Base-by-base conservation (phyloP, 1,140 invertebrate species). In the Drosophila lini region DNA sequence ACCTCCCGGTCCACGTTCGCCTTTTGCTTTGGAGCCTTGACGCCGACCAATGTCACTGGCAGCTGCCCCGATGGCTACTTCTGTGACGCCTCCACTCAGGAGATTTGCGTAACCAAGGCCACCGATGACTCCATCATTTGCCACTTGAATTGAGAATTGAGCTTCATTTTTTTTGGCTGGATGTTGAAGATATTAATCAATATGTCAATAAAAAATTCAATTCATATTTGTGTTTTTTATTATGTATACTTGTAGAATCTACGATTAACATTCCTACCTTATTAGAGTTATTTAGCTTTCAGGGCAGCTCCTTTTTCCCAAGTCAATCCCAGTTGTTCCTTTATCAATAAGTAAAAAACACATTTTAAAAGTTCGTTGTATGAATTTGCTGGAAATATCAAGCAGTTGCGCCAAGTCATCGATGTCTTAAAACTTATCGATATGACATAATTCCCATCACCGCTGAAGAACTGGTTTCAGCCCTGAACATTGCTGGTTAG, bases 1-100 rank as follows among this genome's bases (percentile, higher is more conserved):
- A 92, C 90, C 11, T 86, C 88, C 0, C 65, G 74, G 1, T 79
- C 58, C 8, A 92, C 90, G 4, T 92, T 92, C 40, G 68, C 81
- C 4, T 90, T 92, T 9, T 92, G 91, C 38, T 92, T 86, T 47
- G 91, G 91, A 5, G 81, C 90, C 32, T 61, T 62, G 2, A 78
- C 47, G 10, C 86, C 86, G 3, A 68, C 85, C 10, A 69, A 62
- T 34, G 78, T 81, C 8, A 90, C 65, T 7, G 85, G 85, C 6
- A 80, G 48, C 52, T 90, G 85, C 15, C 85, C 85, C 5, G 25
- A 40, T 3, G 76, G 73, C n/a, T 53, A 57, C 13, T 85, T 77
- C 11, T 90, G 85, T 28, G 85, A 88, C 45, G 78, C 78, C 5
- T 78, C 84, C 16, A 55, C 40, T 1, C n/a, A 41, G n/a, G 41